Evolutionary conservation across 2,113 vertebrate species (phyloP), one percentile per base, ranked within the genome.

Genomic region (Percopsis transmontana): DNA sequence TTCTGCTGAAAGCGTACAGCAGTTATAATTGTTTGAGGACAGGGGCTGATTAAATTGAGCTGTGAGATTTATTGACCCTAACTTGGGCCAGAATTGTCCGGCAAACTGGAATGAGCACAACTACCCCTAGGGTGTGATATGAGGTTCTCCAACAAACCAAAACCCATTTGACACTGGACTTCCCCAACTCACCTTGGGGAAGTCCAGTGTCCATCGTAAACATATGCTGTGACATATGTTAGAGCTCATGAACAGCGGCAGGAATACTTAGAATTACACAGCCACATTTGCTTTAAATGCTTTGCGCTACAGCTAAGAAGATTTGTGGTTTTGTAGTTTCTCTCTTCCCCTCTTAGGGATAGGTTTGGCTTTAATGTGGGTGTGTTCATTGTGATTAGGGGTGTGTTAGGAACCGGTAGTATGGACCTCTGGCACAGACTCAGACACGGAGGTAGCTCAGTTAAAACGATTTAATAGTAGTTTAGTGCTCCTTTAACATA

Each of bases 171-270:
- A n/a, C n/a, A n/a, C n/a, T 39, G 33, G 71, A 75, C 54, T 60
- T 77, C n/a, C n/a, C n/a, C n/a, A n/a, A n/a, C 42, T 54, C 51
- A 70, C 68, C 51, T 48, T 0, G 13, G 41, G 42, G 74, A 62
- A 53, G 66, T 70, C 81, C 76, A 68, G 54, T 71, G 59, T 81
- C 70, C 58, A 66, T 74, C 71, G 21, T 61, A 87, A 81, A 81
- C 77, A 76, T 83, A 73, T 80, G 82, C 47, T 58, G 57, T 59
- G 67, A 61, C 87, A 80, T 66, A 80, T 77, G 83, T 64, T 5
- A 16, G 39, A 55, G 62, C 64, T 66, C 5, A 5, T 33, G 5
- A 33, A 33, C 27, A 33, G 27, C 27, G 8, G 27, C 27, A 2
- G 27, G 8, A 33, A 33, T 7, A 33, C 27, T 33, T 33, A 33